Evolutionary conservation across 2,888 invertebrate species (phyloP).

Genomic region (Ischnura elegans): DNA sequence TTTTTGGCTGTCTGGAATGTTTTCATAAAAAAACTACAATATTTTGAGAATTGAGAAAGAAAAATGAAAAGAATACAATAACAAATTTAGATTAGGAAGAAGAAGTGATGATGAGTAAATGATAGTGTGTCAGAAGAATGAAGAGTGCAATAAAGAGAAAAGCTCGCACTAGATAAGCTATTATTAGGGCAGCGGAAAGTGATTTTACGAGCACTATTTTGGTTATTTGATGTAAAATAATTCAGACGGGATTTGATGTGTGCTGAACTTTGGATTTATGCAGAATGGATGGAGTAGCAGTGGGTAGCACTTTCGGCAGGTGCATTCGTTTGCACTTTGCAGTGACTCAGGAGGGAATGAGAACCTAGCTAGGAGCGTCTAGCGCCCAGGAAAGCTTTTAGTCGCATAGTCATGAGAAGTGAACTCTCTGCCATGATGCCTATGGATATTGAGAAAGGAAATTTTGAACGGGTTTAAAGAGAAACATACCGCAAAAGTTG

Average conservation of each 20-base stretch:
- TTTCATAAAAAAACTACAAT: no score
- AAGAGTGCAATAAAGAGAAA: neutral
- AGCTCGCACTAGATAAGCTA: no score
- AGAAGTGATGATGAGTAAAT: neutral
- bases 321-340: neutral
- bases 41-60: no score
- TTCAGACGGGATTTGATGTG: neutral
- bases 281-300: neutral
- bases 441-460: neutral
- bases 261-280: neutral
- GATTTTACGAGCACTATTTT: no score
- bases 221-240: neutral
- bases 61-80: no score
- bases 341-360: neutral
- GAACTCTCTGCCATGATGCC: neutral
- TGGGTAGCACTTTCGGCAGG: neutral
- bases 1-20: no score
- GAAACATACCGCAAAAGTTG: no score
- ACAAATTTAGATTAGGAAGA: no score
- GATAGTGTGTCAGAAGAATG: neutral
- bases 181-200: no score
- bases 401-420: neutral
- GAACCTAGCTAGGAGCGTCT: neutral
- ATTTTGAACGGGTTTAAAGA: neutral
- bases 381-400: slow-evolving; percentile 11